Base-by-base conservation (phyloP, 2,888 invertebrate genomes). In the Pegoplata infirma region DNA sequence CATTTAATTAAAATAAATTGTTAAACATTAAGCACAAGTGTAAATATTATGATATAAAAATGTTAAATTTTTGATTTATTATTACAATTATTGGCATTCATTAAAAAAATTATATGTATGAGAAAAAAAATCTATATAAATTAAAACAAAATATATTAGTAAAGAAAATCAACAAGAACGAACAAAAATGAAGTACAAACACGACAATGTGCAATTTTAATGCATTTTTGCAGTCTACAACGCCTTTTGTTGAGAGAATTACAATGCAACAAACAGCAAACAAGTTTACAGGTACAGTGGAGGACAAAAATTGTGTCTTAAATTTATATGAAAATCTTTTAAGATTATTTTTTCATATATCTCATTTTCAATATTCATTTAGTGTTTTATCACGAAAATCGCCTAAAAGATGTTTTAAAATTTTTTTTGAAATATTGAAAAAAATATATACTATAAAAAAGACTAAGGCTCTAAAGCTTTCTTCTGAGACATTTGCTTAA, bases 1-100 rank as follows among this genome's bases (percentile, higher is more conserved):
- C 44, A 68, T 78, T 78, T 80, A 80, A 73, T 76, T 80, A 73
- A 76, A 76, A 73, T 76, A 73, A 73, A 76, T 76, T 66, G 69
- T 66, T 63, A 47, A 63, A 67, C 64, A 80, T 69, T 73, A 73
- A 76, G 53, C 67, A 56, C 81, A 81, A 83, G 80, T 83, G 84
- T 81, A 85, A 86, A 86, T 86, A 84, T 85, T 86, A 81, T 85
- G 86, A 85, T 84, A 78, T 76, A 59, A 75, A 82, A 72, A 69
- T 83, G 83, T 81, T 36, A 80, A 80, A 81, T 82, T 78, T 81
- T 82, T 85, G 86, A 86, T 86, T 87, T 85, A 87, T 86, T 80
- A 61, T 81, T 53, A 75, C 81, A 85, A 85, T 86, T 84, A 84
- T 82, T 81, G 81, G 81, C 83, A 81, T 76, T 49, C 53, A 75